A percentile compares a stretch with the other conserved stretches of the same genome.
Conservation (phyloP, 2,113 vertebrate species). For the Pedionomus torquatus region DNA sequence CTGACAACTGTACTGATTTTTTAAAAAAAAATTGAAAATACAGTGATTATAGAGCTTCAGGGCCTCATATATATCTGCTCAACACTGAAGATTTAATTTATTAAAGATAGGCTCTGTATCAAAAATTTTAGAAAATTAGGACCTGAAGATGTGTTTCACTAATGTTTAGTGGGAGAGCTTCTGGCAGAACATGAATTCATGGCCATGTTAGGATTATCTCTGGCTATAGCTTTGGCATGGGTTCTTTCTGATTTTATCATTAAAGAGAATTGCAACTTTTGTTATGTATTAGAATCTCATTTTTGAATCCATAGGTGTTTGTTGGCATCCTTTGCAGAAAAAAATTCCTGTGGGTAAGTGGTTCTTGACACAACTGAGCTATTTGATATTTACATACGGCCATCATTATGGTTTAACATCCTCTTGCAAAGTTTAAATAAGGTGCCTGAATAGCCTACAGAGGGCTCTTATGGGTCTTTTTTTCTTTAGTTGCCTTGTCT, state of each 20-base stretch:
- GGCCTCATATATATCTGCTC: background rate
- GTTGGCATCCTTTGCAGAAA: background rate
- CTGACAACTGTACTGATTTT: constrained; percentile 50
- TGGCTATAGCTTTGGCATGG: background rate
- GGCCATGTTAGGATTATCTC: background rate
- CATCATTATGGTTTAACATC: constrained; percentile 8
- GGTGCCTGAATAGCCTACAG: constrained; percentile 28
- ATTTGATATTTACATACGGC: background rate
- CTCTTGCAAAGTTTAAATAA: constrained; percentile 49
- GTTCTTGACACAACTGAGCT: background rate
- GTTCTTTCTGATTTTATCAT: background rate
- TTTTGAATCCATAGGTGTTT: background rate
- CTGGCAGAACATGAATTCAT: background rate
- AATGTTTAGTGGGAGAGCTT: background rate
- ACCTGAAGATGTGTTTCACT: background rate
- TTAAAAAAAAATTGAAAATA: constrained; percentile 22
- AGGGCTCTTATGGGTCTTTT: background rate
- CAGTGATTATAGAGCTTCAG: background rate
- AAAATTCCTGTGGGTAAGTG: background rate
- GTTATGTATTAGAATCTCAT: background rate
- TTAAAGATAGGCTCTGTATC: background rate
- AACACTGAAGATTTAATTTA: background rate
- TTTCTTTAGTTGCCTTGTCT: background rate
- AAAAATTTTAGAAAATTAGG: background rate
- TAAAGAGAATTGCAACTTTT: background rate